Base-by-base conservation (phyloP, 2,888 invertebrate species). In the Drosophila leonis region DNA sequence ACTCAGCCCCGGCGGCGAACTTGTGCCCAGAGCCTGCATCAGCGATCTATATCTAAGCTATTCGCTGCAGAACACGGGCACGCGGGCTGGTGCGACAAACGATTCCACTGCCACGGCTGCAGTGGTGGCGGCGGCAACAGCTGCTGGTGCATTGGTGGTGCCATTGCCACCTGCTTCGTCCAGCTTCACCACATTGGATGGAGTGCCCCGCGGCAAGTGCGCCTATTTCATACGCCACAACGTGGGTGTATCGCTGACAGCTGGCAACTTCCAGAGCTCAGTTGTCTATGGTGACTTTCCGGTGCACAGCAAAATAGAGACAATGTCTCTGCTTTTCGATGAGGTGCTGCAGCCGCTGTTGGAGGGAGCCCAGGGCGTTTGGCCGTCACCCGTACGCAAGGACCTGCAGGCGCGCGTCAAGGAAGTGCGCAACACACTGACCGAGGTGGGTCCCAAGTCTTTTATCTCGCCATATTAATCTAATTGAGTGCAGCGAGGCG, bases 261-360 rank as follows among this genome's bases (percentile, higher is more conserved):
- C 90, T 31, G 92, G 91, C 31, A 93, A 93, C 81, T 92, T 92
- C 56, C 82, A 90, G 72, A 89, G 90, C 90, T 91, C 94, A 4
- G 88, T 96, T 27, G 94, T 95, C 54, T 94, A 95, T 59, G 97
- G 97, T 0, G 97, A 97, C 90, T 94, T 97, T 92, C 95, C 96
- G 0, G 94, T 95, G 2, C 92, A 92, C 66, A 96, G 95, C 83
- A 95, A 96, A 33, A 93, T 97, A 9, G 95, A 96, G 88, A 96
- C 96, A 88, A 92, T 97, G 42, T 94, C 95, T 33, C 94, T 95
- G 41, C 93, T 97, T 80, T 94, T 96, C 9, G 96, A 97, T 81
- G 95, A 96, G 88, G 95, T 96, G 33, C 95, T 96, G 65, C 95
- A 96, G 12, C 97, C 97, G 0, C 90, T 97, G 56, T 93, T 97